These are phyloP conservation scores for Sussaba pulchella DNA, from an alignment of 2,888 invertebrate species.

Conservation along the genomic window DNA sequence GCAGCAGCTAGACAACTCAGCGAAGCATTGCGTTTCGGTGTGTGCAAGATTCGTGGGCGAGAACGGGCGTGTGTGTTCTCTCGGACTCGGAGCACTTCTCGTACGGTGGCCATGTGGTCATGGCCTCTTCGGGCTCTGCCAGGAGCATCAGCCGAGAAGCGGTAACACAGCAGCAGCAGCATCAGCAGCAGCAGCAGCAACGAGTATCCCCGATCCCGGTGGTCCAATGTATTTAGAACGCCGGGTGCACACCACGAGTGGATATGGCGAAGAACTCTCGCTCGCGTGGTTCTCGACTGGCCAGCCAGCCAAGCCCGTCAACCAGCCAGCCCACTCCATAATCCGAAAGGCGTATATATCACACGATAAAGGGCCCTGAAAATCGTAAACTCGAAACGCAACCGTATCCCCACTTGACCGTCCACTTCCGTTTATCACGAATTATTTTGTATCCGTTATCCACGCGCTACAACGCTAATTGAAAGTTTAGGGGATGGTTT, in stretches of 20 bases:
- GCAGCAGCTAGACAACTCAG: not conserved
- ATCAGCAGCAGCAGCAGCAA: constrained; percentile 55
- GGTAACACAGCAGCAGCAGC: constrained; percentile 57
- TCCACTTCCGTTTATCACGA: constrained; percentile 73
- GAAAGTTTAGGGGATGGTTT: constrained; percentile 58
- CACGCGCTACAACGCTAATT: constrained; percentile 38
- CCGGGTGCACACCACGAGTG: constrained; percentile 72
- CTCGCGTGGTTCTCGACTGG: constrained; percentile 61
- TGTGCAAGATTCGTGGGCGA: constrained; percentile 53
- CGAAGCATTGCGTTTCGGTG: constrained; percentile 44
- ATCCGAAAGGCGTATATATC: constrained; percentile 72
- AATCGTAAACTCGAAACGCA: constrained; percentile 73
- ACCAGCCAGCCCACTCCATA: constrained; percentile 52
- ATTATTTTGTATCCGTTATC: not conserved
- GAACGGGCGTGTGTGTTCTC: constrained; percentile 74
- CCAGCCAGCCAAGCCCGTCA: constrained; percentile 29
- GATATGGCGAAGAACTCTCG: constrained; percentile 54
- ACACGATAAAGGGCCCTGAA: constrained; percentile 79
- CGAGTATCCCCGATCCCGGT: constrained; percentile 66
- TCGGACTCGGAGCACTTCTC: constrained; percentile 39
- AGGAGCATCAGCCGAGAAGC: constrained; percentile 38
- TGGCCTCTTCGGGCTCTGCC: too few relatives aligned
- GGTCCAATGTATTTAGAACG: constrained; percentile 80
- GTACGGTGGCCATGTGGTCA: constrained; percentile 66
- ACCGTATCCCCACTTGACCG: constrained; percentile 61